These are phyloP conservation scores for Callinectes sapidus DNA, from an alignment of 2,888 invertebrate species.

Conservation along the genomic window DNA sequence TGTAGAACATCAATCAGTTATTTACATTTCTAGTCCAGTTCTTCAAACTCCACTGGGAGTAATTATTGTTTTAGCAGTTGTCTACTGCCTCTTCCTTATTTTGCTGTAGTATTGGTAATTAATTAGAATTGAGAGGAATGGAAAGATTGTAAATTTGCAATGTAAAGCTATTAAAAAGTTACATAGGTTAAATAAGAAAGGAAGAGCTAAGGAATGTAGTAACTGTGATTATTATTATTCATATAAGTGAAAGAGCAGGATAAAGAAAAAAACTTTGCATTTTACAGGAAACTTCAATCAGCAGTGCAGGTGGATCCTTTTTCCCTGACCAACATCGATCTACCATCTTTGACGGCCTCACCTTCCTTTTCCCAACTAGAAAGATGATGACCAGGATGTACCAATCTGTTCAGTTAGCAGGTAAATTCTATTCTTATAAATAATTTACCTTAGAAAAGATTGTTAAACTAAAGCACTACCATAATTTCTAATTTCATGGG, in stretches of 20 bases:
- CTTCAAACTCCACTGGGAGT: too few relatives aligned
- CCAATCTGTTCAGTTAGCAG: slow-evolving; percentile 74
- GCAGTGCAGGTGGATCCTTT: slow-evolving; percentile 78
- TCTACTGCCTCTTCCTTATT: too few relatives aligned
- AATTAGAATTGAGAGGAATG: too few relatives aligned
- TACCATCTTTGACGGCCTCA: slow-evolving; percentile 82
- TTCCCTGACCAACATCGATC: slow-evolving; percentile 79
- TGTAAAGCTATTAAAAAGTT: background rate
- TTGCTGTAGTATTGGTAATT: too few relatives aligned
- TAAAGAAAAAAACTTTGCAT: background rate
- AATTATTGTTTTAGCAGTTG: too few relatives aligned
- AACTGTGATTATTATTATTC: background rate
- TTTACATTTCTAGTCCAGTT: too few relatives aligned
- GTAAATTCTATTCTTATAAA: slow-evolving; percentile 74
- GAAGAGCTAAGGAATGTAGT: background rate
- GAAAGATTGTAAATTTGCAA: background rate
- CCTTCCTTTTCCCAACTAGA: slow-evolving; percentile 83
- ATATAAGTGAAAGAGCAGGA: background rate
- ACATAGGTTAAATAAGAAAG: background rate
- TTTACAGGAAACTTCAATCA: slow-evolving; percentile 43
- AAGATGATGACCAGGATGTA: slow-evolving; percentile 76
- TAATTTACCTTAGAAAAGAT: background rate
- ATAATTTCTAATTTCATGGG: too few relatives aligned
- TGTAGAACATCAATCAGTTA: too few relatives aligned
- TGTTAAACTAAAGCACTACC: background rate